Conservation (phyloP, 2,797 vertebrate species). For the Micrastur ruficollis region DNA sequence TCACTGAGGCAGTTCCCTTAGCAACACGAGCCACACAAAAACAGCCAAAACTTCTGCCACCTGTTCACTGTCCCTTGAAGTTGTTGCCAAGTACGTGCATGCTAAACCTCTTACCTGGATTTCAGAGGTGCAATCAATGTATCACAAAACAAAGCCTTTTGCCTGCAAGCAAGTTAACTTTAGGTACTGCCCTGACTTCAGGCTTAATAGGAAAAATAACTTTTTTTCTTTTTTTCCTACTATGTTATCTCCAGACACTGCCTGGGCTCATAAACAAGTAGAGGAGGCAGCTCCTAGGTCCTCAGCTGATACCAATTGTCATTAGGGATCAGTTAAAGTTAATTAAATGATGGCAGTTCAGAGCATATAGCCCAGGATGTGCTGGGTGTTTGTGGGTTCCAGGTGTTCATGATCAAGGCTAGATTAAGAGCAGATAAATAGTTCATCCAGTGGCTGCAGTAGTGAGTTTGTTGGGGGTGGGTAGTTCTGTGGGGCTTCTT, state of each 20-base stretch:
- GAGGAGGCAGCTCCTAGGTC: not conserved
- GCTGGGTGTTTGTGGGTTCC: not conserved
- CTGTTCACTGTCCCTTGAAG: constrained; percentile 24
- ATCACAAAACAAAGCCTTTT: constrained; percentile 5
- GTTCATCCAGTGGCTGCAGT: rapidly evolving
- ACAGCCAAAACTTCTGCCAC: constrained; percentile 39
- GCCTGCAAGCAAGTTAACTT: constrained; percentile 19
- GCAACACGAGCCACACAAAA: constrained; percentile 65
- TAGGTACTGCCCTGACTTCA: not conserved
- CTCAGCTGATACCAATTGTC: not conserved
- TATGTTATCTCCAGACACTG: not conserved
- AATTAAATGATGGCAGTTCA: not conserved
- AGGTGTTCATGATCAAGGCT: not conserved
- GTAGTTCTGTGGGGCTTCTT: rapidly evolving
- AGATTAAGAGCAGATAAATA: not conserved
- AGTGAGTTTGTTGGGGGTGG: rapidly evolving
- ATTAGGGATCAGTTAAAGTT: not conserved
- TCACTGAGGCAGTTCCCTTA: constrained; percentile 44
- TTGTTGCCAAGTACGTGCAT: constrained; percentile 26
- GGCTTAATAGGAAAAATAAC: not conserved
- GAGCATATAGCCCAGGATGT: not conserved
- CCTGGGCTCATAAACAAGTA: not conserved
- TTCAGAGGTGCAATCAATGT: not conserved
- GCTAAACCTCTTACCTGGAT: constrained; percentile 29
- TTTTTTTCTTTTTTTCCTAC: not conserved